Evolutionary conservation across 2,888 invertebrate species (phyloP).

Genomic region (Pimpla rufipes): DNA sequence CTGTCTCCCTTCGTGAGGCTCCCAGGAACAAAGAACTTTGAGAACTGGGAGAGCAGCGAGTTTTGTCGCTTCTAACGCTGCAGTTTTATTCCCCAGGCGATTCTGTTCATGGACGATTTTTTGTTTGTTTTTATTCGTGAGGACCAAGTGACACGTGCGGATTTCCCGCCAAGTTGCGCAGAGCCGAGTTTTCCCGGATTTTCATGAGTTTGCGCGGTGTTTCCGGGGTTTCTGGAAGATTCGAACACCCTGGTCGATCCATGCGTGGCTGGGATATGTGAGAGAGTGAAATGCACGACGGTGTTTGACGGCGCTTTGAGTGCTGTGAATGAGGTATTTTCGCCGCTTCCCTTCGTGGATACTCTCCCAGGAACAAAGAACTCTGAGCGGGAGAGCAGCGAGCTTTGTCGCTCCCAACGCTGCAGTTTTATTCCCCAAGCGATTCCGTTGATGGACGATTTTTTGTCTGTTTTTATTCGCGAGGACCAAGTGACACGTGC

Average conservation of each 20-base stretch:
- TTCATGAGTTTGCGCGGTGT: too few relatives aligned
- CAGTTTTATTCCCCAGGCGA: background rate
- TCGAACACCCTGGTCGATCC: background rate
- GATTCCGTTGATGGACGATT: background rate
- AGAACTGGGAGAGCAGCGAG: background rate
- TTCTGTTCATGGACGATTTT: background rate
- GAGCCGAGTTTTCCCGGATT: conserved; percentile 53
- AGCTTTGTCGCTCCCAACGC: background rate
- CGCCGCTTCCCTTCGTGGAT: too few relatives aligned
- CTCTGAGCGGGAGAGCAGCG: background rate
- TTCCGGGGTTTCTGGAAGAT: conserved; percentile 6
- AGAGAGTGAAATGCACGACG: conserved; percentile 15
- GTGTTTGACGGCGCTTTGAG: background rate
- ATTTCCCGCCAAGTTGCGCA: background rate
- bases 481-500: conserved; percentile 47
- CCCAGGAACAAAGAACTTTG: conserved; percentile 22
- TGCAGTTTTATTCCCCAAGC: background rate
- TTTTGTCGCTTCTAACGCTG: background rate
- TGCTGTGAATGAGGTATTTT: too few relatives aligned
- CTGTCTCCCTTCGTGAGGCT: too few relatives aligned
- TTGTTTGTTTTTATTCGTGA: background rate
- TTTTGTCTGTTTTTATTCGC: background rate
- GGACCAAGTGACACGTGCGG: background rate
- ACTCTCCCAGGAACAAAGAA: conserved; percentile 24
- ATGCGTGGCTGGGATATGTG: background rate